phyloP scores from a whole-genome alignment of 2,797 vertebrate genomes.

The Bovichtus variegatus region DNA sequence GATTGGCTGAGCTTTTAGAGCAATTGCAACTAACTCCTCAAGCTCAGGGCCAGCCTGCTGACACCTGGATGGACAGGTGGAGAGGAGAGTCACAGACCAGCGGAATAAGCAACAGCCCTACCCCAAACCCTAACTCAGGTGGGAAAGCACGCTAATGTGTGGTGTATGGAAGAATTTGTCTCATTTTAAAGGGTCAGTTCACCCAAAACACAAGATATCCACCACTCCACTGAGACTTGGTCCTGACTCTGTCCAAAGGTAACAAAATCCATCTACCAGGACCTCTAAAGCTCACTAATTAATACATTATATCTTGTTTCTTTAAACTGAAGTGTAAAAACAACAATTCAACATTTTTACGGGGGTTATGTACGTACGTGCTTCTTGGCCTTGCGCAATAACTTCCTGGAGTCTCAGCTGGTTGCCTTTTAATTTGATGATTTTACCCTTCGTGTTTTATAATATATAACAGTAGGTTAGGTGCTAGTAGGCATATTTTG shows the following conservation, averaged over 20 bases:
- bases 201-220: neutral
- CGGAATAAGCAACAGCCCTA: constrained; percentile 86
- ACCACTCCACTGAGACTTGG: neutral
- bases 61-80: constrained; percentile 94
- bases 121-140: constrained; percentile 91
- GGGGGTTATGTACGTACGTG: neutral
- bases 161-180: neutral
- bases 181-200: neutral
- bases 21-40: constrained; percentile 91
- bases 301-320: neutral
- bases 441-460: too few relatives aligned
- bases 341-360: neutral
- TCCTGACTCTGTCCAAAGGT: neutral
- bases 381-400: too few relatives aligned
- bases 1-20: constrained; percentile 95
- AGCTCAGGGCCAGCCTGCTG: constrained; percentile 83
- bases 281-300: neutral
- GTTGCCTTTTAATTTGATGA: too few relatives aligned
- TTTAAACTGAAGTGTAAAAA: neutral
- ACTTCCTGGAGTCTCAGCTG: too few relatives aligned
- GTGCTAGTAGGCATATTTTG: too few relatives aligned
- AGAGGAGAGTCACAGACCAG: constrained; percentile 85
- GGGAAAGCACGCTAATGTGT: neutral
- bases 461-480: too few relatives aligned
- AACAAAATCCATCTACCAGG: neutral